These are phyloP conservation scores for Poeciliopsis gracilis DNA, from an alignment of 2,797 vertebrate genomes.

Conservation along the genomic window DNA sequence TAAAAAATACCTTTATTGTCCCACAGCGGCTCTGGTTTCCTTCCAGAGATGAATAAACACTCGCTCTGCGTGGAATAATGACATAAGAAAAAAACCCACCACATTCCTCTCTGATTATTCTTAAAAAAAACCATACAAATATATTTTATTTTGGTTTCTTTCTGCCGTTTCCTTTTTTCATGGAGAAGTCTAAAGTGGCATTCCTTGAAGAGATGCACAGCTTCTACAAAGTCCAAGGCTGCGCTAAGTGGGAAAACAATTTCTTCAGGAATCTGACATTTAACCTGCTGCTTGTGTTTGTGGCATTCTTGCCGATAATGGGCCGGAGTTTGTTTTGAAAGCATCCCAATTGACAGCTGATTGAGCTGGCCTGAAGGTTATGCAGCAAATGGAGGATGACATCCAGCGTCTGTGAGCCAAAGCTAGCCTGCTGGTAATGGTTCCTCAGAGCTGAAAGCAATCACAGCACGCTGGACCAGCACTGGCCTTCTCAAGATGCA, in stretches of 20 bases:
- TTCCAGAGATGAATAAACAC: conserved; percentile 44
- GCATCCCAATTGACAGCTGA: conserved; percentile 61
- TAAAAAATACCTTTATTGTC: conserved; percentile 57
- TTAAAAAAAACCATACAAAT: conserved; percentile 46
- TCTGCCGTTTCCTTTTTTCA: conserved; percentile 12
- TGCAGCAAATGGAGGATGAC: conserved; percentile 56
- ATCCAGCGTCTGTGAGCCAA: conserved; percentile 46
- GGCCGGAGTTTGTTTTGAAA: conserved; percentile 62
- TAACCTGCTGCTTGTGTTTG: conserved; percentile 61
- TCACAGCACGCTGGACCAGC: background rate
- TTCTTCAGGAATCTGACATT: conserved; percentile 71
- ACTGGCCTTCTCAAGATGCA: conserved; percentile 18
- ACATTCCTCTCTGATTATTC: conserved; percentile 52
- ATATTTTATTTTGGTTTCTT: conserved; percentile 25
- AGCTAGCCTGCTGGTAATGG: conserved; percentile 47
- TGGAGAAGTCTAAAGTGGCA: conserved; percentile 44
- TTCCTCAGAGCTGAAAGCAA: conserved; percentile 14
- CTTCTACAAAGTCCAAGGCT: conserved; percentile 55
- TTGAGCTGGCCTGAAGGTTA: conserved; percentile 70
- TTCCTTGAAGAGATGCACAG: conserved; percentile 51
- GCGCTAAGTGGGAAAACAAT: conserved; percentile 62
- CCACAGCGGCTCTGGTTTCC: conserved; percentile 19
- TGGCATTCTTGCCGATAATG: conserved; percentile 65
- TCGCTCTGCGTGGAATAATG: conserved; percentile 35
- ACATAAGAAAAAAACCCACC: conserved; percentile 10